Evolutionary conservation across 2,113 vertebrate genomes (phyloP), one percentile per base, ranked within the genome.

Genomic region (Sander lucioperca): DNA sequence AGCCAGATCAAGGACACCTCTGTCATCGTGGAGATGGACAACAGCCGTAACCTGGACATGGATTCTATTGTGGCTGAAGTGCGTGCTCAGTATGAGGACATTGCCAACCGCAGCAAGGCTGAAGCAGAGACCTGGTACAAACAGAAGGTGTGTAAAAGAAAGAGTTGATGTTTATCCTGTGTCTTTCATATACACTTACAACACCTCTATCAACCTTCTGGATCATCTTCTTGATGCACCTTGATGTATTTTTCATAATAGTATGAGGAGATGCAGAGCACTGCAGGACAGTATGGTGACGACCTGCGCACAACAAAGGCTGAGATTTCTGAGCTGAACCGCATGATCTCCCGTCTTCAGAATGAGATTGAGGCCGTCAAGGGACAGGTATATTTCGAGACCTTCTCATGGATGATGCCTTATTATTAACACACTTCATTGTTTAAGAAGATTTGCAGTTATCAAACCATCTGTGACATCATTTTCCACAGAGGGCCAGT

Each of bases 21-120:
- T 0, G 97, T 98, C 57, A 48, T 99, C 0, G 95, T 99, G 48
- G 94, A 96, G 90, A 98, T 99, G 97, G 97, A 99, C 93, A 99
- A 99, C 74, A 97, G 95, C 94, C 95, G 97, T 1, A 89, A 5
- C 80, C 92, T 98, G 82, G 97, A 99, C 90, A 95, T 99, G 92
- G 94, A 98, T 11, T 21, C 96, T 85, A 96, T 98, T 85, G 97
- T 98, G 0, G 94, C 95, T 0, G 97, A 99, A 89, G 97, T 98
- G 65, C 95, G 95, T 0, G 94, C 94, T 0, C 97, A 97, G 85
- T 99, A 98, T 0, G 97, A 99, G 68, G 97, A 98, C 8, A 97
- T 99, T 0, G 96, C 97, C 67, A 95, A 94, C 91, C 90, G 86
- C 3, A 97, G 96, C 95, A 95, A 95, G 9, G 56, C 83, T 0